Evolutionary conservation across 2,888 invertebrate genomes (phyloP).

Genomic region (Noctua fimbriata): DNA sequence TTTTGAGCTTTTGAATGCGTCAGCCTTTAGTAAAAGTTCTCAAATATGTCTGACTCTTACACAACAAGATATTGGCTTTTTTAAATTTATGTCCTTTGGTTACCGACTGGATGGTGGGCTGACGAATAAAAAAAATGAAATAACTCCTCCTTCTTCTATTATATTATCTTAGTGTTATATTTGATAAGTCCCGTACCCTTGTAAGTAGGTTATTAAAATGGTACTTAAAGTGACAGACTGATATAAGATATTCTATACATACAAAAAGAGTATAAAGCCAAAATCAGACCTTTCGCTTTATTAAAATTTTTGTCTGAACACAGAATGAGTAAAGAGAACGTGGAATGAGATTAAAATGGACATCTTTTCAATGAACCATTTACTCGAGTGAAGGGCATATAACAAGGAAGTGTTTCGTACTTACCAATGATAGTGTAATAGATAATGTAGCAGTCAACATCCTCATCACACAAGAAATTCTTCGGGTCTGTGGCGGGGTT

Average conservation of each 20-base stretch:
- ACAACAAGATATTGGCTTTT: background rate
- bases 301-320: too few relatives aligned
- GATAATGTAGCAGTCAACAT: slow-evolving; percentile 77
- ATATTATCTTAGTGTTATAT: too few relatives aligned
- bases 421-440: slow-evolving; percentile 88
- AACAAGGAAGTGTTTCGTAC: background rate
- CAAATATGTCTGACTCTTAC: background rate
- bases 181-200: too few relatives aligned
- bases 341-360: background rate
- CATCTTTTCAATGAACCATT: background rate
- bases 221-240: background rate
- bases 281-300: background rate
- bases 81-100: background rate
- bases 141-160: too few relatives aligned
- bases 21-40: too few relatives aligned
- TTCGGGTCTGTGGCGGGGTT: slow-evolving; percentile 85
- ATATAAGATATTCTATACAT: background rate
- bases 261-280: background rate
- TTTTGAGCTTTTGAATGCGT: too few relatives aligned
- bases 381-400: background rate
- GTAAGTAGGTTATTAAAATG: background rate
- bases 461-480: slow-evolving; percentile 82
- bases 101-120: too few relatives aligned
- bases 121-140: background rate
- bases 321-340: background rate